phyloP scores from a whole-genome alignment of 2,888 invertebrate species.

The Rhaphigaster nebulosa region DNA sequence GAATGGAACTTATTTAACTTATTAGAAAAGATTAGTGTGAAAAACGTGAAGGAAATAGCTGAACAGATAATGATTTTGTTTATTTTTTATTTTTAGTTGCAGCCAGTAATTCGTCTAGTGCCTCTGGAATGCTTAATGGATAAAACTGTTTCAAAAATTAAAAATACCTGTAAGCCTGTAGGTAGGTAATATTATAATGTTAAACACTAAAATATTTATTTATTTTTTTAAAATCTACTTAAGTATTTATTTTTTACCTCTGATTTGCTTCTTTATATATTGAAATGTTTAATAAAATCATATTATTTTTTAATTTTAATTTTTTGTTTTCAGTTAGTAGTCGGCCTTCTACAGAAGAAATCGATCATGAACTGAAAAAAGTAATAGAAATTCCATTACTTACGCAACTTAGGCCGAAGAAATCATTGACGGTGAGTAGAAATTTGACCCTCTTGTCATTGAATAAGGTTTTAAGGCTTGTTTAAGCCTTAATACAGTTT shows the following conservation, averaged over 20 bases:
- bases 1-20: no score
- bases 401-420: neutral
- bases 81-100: slow-evolving; percentile 25
- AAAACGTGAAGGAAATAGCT: no score
- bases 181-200: neutral
- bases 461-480: neutral
- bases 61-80: neutral
- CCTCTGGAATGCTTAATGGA: slow-evolving; percentile 40
- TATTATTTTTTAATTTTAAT: neutral
- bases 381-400: slow-evolving; percentile 40
- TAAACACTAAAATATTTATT: neutral
- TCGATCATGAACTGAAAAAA: slow-evolving; percentile 17
- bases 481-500: no score
- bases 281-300: neutral
- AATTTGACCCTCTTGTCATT: neutral
- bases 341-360: slow-evolving; percentile 26
- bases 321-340: neutral
- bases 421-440: slow-evolving; percentile 10
- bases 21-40: no score
- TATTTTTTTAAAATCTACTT: neutral
- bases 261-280: neutral
- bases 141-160: slow-evolving; percentile 3
- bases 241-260: neutral
- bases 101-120: slow-evolving; percentile 20
- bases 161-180: neutral